Evolutionary conservation across 2,888 invertebrate species (phyloP).

Genomic region (Merodon equestris): DNA sequence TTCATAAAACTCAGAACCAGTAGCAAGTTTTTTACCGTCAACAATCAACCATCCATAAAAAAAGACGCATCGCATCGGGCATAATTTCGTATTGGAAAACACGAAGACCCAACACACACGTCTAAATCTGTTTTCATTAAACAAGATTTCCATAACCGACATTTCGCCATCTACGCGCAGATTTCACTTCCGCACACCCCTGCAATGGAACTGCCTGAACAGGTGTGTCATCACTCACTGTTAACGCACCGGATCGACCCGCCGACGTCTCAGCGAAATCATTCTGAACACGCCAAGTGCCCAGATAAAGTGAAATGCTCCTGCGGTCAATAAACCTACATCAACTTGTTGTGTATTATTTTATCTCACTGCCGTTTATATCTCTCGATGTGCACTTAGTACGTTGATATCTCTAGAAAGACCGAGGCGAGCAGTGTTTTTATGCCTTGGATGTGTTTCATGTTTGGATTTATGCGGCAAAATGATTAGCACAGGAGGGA

Average conservation of each 20-base stretch:
- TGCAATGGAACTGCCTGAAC: conserved; percentile 19
- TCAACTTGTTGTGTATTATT: conserved; percentile 26
- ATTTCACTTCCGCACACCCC: conserved; percentile 10
- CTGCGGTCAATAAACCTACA: conserved; percentile 59
- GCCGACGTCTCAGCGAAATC: not conserved
- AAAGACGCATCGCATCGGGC: no score
- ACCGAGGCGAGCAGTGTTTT: conserved; percentile 15
- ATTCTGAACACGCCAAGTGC: conserved; percentile 22
- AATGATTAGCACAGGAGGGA: conserved; percentile 23
- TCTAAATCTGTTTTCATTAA: no score
- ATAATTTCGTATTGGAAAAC: no score
- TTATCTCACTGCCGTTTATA: conserved; percentile 6
- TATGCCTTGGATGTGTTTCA: conserved; percentile 14
- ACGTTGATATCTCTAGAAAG: conserved; percentile 19
- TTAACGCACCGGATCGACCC: conserved; percentile 9
- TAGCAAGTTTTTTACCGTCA: no score
- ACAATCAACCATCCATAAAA: no score
- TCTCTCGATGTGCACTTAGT: conserved; percentile 16
- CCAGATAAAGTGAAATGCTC: conserved; percentile 47
- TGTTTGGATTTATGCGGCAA: conserved; percentile 28
- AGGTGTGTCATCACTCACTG: conserved; percentile 22
- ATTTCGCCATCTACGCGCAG: no score
- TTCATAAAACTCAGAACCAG: no score
- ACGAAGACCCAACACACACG: no score
- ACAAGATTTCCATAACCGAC: no score